A percentile compares a stretch with the other conserved stretches of the same genome.
Conservation (phyloP, 2,888 invertebrate species). For the Hipparchia semele region DNA sequence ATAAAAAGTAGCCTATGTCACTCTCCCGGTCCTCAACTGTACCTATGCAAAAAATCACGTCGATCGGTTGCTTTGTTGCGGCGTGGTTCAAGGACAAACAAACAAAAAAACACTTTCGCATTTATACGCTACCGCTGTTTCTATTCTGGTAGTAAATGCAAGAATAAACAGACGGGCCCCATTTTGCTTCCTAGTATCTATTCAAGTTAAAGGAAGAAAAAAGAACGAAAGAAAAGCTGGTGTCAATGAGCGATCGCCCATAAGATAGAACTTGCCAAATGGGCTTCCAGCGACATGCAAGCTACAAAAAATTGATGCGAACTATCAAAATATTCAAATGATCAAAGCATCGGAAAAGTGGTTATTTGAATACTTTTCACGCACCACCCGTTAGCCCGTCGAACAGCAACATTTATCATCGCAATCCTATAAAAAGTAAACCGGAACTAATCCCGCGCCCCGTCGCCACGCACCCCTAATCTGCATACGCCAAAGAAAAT, state of each 20-base stretch:
- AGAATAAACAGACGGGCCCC: background rate
- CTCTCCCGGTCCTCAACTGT: too few relatives aligned
- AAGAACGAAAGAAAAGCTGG: too few relatives aligned
- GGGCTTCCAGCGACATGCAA: background rate
- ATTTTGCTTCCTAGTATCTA: background rate
- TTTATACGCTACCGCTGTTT: too few relatives aligned
- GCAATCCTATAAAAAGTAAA: slow-evolving; percentile 81
- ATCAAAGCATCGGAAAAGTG: slow-evolving; percentile 48
- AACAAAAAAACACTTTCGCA: too few relatives aligned
- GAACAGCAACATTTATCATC: slow-evolving; percentile 78
- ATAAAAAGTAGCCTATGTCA: too few relatives aligned
- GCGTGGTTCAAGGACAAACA: too few relatives aligned
- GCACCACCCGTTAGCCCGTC: slow-evolving; percentile 76
- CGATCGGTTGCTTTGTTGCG: too few relatives aligned
- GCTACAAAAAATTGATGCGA: background rate
- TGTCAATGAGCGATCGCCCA: too few relatives aligned
- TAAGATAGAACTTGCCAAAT: background rate
- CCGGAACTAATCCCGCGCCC: slow-evolving; percentile 75
- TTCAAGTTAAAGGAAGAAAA: too few relatives aligned
- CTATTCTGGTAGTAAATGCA: too few relatives aligned
- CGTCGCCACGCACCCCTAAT: slow-evolving; percentile 67
- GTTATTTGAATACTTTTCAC: slow-evolving; percentile 76
- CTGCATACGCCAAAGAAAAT: slow-evolving; percentile 81
- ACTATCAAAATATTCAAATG: slow-evolving; percentile 51
- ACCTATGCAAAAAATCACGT: too few relatives aligned